Evolutionary conservation across 2,888 invertebrate species (phyloP).

Genomic region (Molanna angustata): DNA sequence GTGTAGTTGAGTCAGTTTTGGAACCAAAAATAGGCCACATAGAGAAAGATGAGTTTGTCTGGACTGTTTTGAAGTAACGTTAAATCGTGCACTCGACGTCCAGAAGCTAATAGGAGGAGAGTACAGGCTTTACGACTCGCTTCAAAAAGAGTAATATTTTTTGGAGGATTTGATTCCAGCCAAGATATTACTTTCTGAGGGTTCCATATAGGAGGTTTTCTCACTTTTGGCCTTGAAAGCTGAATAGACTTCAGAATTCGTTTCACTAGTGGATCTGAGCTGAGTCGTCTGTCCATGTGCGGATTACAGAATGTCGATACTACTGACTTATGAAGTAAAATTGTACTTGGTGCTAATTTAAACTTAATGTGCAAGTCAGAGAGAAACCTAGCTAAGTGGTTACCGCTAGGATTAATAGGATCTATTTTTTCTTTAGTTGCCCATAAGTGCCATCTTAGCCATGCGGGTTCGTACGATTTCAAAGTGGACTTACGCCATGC

Average conservation of each 20-base stretch:
- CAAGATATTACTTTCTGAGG: conserved; percentile 1
- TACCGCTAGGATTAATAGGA: conserved; percentile 14
- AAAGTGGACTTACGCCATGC: conserved; percentile 17
- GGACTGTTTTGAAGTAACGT: conserved; percentile 26
- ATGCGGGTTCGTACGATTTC: conserved; percentile 31
- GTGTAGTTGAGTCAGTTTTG: conserved; percentile 30
- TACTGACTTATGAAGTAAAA: conserved; percentile 31
- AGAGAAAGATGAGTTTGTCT: background rate
- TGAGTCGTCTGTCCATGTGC: conserved; percentile 14
- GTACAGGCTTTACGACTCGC: background rate
- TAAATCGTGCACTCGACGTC: conserved; percentile 33
- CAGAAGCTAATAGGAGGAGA: conserved; percentile 26
- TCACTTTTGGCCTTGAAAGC: background rate
- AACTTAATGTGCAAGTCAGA: conserved; percentile 25
- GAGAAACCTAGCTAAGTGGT: conserved; percentile 25
- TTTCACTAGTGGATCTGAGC: conserved; percentile 27
- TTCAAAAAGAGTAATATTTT: background rate
- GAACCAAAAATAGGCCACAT: conserved; percentile 10
- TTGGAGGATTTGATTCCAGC: background rate
- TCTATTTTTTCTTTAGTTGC: conserved; percentile 16
- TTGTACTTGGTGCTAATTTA: conserved; percentile 26
- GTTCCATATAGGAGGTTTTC: conserved; percentile 7
- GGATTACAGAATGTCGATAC: conserved; percentile 29
- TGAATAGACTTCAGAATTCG: conserved; percentile 1
- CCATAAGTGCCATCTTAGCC: conserved; percentile 34